These are phyloP conservation scores for Falco cherrug DNA, from an alignment of 2,797 vertebrate genomes.

Conservation along the genomic window DNA sequence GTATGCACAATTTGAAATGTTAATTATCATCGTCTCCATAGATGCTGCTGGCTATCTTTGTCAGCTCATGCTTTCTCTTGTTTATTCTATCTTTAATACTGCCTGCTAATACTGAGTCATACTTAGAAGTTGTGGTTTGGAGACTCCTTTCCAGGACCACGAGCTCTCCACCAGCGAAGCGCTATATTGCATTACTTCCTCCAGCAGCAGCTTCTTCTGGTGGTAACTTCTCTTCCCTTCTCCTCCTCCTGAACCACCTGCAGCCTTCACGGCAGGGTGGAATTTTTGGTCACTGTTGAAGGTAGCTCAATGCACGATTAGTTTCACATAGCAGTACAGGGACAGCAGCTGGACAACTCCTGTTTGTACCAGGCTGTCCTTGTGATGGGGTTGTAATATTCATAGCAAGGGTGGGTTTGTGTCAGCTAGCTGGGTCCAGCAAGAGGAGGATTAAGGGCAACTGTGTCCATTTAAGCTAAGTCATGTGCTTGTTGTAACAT, in stretches of 20 bases:
- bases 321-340: not conserved
- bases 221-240: not conserved
- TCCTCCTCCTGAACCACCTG: not conserved
- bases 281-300: not conserved
- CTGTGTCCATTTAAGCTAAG: not conserved
- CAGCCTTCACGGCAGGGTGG: not conserved
- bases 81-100: not conserved
- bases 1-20: not conserved
- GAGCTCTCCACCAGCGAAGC: not conserved
- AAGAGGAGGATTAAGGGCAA: not conserved
- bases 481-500: not conserved
- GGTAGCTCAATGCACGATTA: not conserved
- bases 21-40: not conserved
- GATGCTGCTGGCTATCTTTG: not conserved
- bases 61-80: not conserved
- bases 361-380: not conserved
- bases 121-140: not conserved
- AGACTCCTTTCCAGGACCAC: not conserved
- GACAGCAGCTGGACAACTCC: fast-evolving
- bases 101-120: not conserved
- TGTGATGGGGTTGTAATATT: not conserved
- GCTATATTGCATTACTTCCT: not conserved
- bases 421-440: not conserved
- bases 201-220: not conserved
- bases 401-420: not conserved